phyloP scores from a whole-genome alignment of 2,888 invertebrate genomes.

The Polydrusus pterygomalis region DNA sequence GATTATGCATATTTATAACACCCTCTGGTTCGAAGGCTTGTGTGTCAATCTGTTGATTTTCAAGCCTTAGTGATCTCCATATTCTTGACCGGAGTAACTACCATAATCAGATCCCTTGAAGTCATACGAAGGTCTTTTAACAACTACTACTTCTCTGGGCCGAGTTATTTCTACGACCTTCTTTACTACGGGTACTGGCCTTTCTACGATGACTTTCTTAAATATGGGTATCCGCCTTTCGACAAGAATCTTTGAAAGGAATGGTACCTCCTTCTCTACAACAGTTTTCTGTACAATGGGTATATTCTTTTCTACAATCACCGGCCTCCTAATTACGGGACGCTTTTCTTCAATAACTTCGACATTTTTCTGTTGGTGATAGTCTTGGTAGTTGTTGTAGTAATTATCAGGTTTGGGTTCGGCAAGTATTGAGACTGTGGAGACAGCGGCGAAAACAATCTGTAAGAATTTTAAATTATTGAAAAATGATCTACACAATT shows the following conservation, averaged over 20 bases:
- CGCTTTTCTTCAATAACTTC: not conserved
- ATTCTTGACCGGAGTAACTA: not conserved
- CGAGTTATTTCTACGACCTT: not conserved
- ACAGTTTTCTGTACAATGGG: not conserved
- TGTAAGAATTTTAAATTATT: not conserved
- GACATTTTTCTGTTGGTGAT: not conserved
- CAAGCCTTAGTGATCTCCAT: not conserved
- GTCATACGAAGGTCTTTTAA: not conserved
- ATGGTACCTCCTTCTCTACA: not conserved
- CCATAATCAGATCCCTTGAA: not conserved
- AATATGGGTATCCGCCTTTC: not conserved
- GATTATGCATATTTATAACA: no score
- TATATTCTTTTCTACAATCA: not conserved
- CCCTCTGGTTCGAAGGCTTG: no score
- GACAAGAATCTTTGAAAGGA: not conserved
- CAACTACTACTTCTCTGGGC: not conserved
- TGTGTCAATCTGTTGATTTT: not conserved
- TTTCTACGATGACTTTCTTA: not conserved
- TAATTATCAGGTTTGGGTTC: not conserved
- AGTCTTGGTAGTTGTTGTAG: not conserved
- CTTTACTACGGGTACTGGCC: not conserved
- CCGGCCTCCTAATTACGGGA: not conserved
- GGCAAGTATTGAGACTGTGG: not conserved
- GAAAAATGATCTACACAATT: no score
- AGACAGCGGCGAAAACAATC: not conserved